Conservation (phyloP, 1,140 invertebrate genomes). For the Sarcophaga bullata region DNA sequence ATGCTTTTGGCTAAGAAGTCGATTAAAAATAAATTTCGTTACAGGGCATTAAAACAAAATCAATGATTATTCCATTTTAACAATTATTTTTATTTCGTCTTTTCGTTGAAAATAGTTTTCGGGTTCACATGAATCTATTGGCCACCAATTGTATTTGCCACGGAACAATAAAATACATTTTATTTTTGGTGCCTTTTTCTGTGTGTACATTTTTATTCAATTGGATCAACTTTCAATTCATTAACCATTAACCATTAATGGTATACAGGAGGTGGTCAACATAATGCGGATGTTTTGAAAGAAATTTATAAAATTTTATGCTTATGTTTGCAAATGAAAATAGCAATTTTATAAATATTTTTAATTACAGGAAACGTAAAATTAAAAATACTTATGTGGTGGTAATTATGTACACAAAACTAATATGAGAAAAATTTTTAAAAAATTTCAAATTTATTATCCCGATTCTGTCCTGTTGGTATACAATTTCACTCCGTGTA, state of each 20-base stretch:
- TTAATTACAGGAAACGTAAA: background rate
- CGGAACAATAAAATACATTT: background rate
- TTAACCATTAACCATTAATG: background rate
- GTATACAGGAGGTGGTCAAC: background rate
- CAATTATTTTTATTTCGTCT: background rate
- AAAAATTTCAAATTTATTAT: too few relatives aligned
- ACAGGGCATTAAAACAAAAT: background rate
- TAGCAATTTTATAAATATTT: background rate
- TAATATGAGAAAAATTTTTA: too few relatives aligned
- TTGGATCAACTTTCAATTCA: background rate
- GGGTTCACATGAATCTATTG: conserved; percentile 1
- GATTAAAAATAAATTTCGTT: conserved; percentile 3
- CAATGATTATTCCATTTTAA: background rate
- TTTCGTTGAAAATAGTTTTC: background rate
- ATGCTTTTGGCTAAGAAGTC: background rate
- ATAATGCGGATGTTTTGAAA: background rate
- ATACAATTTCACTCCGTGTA: too few relatives aligned
- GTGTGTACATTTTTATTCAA: background rate
- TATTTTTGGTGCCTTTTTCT: background rate
- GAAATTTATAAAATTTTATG: background rate
- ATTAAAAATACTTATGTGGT: background rate
- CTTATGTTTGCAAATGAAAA: too few relatives aligned
- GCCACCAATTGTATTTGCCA: background rate
- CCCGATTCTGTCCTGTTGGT: too few relatives aligned
- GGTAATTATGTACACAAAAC: too few relatives aligned